Base-by-base conservation (phyloP, 2,113 vertebrate genomes). In the Okapia johnstoni region DNA sequence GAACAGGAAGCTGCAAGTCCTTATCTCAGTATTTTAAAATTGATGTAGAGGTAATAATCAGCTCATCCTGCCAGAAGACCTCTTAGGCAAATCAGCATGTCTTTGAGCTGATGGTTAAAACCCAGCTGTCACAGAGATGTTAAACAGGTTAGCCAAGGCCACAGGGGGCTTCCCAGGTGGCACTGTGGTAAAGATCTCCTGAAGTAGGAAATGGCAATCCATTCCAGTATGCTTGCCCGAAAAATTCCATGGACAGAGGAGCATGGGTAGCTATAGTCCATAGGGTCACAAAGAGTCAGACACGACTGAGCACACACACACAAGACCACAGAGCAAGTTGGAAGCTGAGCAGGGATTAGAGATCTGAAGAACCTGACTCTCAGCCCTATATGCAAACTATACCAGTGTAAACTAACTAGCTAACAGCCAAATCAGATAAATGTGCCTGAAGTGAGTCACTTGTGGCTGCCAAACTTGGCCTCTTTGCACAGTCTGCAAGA, bases 351-450 rank as follows among this genome's bases (percentile, higher is more conserved):
- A 80, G 40, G 40, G 40, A 25, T 87, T 92, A 66, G 23, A 50
- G 25, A 30, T 86, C 90, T 81, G 30, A 15, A 95, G 33, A 79
- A 16, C 15, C 63, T 76, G 40, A 96, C 21, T 93, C 70, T 16
- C 55, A 91, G 46, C 30, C 50, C 7, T 83, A 10, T 86, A 40
- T 84, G 21, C 61, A 97, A 28, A 96, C 60, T 61, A 93, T 28
- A 94, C 60, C 55, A 48, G 52, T 57, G 17, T 88, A 86, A 84
- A 88, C 94, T 94, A 88, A 90, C n/a, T 93, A 73, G 50, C 61
- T 84, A 95, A 92, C 46, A 96, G 50, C 84, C 90, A 83, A 97
- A 46, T 52, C 84, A 96, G 91, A 93, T 83, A 91, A 91, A 96
- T 80, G 23, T 97, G 79, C 60, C 77, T 93, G 58, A 63, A 92